These are phyloP conservation scores for Drosophila nigromelanica DNA, from an alignment of 1,140 invertebrate species.

Conservation along the genomic window DNA sequence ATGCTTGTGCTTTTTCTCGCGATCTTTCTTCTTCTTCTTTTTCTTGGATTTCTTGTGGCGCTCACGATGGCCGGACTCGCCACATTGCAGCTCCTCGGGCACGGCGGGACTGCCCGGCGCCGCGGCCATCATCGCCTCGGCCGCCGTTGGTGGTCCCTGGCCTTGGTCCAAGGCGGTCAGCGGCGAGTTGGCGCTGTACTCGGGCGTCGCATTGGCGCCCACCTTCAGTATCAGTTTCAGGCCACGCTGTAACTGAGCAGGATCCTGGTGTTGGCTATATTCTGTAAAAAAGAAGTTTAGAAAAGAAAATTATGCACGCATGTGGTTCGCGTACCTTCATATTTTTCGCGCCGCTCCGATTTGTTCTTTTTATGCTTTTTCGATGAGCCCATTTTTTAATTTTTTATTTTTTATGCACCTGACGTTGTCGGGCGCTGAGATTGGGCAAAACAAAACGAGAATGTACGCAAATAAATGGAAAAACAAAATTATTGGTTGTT, in stretches of 20 bases:
- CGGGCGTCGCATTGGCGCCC: slow-evolving; percentile 88
- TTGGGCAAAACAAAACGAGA: slow-evolving; percentile 20
- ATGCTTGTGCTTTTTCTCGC: slow-evolving; percentile 89
- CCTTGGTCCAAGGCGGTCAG: slow-evolving; percentile 46
- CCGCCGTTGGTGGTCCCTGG: slow-evolving; percentile 73
- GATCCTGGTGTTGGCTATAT: slow-evolving; percentile 84
- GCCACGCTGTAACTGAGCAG: slow-evolving; percentile 85
- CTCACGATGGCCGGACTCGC: slow-evolving; percentile 65
- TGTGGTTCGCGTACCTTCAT: slow-evolving; percentile 85
- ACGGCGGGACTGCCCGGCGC: slow-evolving; percentile 51
- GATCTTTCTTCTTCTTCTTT: slow-evolving; percentile 91
- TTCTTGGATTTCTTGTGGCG: slow-evolving; percentile 90
- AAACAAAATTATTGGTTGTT: slow-evolving; percentile 48
- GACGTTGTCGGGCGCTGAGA: background rate
- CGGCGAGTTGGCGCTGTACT: slow-evolving; percentile 85
- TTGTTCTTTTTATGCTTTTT: slow-evolving; percentile 92
- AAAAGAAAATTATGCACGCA: slow-evolving; percentile 15
- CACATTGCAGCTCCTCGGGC: slow-evolving; percentile 52
- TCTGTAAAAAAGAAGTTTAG: slow-evolving; percentile 55
- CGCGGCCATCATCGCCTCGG: slow-evolving; percentile 79
- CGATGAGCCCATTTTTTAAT: slow-evolving; percentile 77
- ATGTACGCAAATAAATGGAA: slow-evolving; percentile 58
- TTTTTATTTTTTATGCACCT: background rate
- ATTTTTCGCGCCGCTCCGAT: slow-evolving; percentile 86
- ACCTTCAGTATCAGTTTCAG: slow-evolving; percentile 93